Evolutionary conservation across 2,113 vertebrate genomes (phyloP).

Genomic region (Aegithalos caudatus): DNA sequence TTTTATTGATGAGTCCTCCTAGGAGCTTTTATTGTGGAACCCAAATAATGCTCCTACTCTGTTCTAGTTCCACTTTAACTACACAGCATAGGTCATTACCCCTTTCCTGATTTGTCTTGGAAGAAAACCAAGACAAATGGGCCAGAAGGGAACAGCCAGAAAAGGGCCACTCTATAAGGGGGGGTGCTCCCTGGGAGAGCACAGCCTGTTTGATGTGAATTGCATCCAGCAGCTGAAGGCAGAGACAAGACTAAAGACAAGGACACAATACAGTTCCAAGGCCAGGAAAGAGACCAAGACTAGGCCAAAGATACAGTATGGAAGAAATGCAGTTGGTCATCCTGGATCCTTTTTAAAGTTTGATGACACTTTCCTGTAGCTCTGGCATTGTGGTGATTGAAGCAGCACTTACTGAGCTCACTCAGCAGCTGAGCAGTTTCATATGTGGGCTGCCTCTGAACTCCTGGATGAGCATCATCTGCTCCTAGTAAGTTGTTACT

Average conservation of each 20-base stretch:
- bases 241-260: not conserved
- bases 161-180: not conserved
- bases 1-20: not conserved
- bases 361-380: not conserved
- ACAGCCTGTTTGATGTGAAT: not conserved
- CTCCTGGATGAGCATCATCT: not conserved
- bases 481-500: not conserved
- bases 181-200: not conserved
- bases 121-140: not conserved
- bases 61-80: not conserved
- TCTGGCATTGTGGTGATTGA: not conserved
- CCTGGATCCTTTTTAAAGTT: not conserved
- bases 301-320: rapidly evolving
- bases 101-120: not conserved
- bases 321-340: not conserved
- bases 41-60: not conserved
- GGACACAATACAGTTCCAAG: not conserved
- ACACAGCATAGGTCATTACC: not conserved
- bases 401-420: not conserved
- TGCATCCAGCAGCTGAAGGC: not conserved
- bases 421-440: not conserved
- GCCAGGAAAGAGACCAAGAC: not conserved
- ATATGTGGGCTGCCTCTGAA: not conserved
- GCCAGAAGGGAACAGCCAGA: not conserved
- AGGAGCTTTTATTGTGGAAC: not conserved